Evolutionary conservation across 2,797 vertebrate species (phyloP), one percentile per base, ranked within the genome.

Genomic region (Enteromius mattozi): DNA sequence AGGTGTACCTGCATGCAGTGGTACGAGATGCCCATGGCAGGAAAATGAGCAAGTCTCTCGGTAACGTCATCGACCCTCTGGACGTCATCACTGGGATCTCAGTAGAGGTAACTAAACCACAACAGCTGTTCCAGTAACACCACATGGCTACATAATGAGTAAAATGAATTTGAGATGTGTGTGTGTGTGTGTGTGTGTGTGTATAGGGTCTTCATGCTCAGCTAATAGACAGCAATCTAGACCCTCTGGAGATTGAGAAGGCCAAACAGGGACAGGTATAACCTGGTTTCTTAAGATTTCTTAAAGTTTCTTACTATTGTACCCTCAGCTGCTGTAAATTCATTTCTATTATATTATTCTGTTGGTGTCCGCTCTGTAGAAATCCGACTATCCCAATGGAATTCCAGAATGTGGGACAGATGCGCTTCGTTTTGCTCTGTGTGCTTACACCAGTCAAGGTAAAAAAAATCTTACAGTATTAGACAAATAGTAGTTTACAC

Each of bases 41-140:
- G 86, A 98, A 98, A 92, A 98, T 98, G 97, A 98, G 97, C 93
- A 98, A 98, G 88, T 98, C 97, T 51, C 94, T 98, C 33, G 97
- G 97, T 75, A 98, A 98, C 2, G 97, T 98, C 89, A 97, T 98
- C 0, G 97, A 98, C 88, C 97, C 97, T 0, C 91, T 98, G 85
- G 97, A 98, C 0, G 97, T 98, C 89, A 97, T 98, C 89, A 94
- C 93, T 0, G 97, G 97, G 7, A 96, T 98, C 86, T 95, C 96
- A 9, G 90, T 98, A 0, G 96, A 97, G 96, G 97, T 98, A 88
- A 63, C 24, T 24, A 16, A 69, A 49, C 42, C 7, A 35, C 17
- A 24, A 33, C 37, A n/a, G 33, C 30, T 82, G 4, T 12, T 63
- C 16, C 17, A 21, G 27, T 12, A 21, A 42, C 13, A 90, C 91